Base-by-base conservation (phyloP, 1,140 invertebrate species). In the Atta texana region DNA sequence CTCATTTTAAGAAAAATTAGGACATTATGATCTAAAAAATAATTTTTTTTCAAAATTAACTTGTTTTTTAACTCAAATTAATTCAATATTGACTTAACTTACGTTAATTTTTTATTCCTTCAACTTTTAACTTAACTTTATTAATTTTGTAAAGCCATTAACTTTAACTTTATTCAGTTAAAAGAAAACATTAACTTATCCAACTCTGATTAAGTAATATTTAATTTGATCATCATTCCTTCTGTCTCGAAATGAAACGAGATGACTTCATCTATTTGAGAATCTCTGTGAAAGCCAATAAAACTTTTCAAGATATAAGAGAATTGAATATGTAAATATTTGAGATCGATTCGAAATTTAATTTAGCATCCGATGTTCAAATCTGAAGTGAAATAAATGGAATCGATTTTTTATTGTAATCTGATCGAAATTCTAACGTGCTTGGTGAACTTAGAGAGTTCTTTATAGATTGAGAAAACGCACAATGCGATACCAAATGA, bases 401-500 rank as follows among this genome's bases (percentile, higher is more conserved):
- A 72, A 31, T 12, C 0, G 18, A 71, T 53, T 51, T 53, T 72
- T 10, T 3, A n/a, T 49, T 24, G 8, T 12, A 64, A 64, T 28
- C 28, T 31, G 2, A 64, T 68, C 6, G 34, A 39, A 49, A 69
- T 2, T 34, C 34, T 5, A 49, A 6, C n/a, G 49, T 16, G 49
- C 16, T 72, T 21, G 8, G 21, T 2, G 12, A 12, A n/a, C 16
- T 63, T 18, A 64, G 28, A 24, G 18, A 34, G 16, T 28, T 68
- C 10, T 5, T 7, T 14, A 3, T 21, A 44, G 64, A 44, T 14
- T 24, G 55, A 7, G 10, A 49, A 49, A n/a, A 66, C 12, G 16
- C 53, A 69, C 3, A 21, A 64, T 1, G n/a, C 39, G 21, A 63
- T 34, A 28, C 1, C n/a, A 69, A 80, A 81, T 55, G 51, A 80